phyloP scores from a whole-genome alignment of 2,113 vertebrate species.

The human (Homo sapiens) region DNA sequence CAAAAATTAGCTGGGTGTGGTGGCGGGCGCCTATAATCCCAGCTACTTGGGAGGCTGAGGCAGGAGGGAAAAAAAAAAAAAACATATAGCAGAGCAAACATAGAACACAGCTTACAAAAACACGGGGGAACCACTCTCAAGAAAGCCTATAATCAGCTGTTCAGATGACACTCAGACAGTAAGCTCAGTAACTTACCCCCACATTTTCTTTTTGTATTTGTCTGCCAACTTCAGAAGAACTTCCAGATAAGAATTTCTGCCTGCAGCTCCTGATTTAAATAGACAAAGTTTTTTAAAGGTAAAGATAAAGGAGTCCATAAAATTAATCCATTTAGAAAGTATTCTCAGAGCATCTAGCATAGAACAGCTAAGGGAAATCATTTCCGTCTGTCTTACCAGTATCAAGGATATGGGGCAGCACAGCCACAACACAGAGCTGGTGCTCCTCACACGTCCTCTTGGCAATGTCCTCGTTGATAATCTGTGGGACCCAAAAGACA shows the following conservation, averaged over 20 bases:
- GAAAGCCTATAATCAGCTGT: fast-evolving
- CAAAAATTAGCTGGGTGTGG: too few species aligned
- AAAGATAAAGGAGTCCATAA: neutral
- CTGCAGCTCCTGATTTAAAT: slow-evolving; percentile 88
- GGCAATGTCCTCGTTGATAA: slow-evolving; percentile 88
- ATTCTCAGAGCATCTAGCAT: neutral
- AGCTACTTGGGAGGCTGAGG: too few species aligned
- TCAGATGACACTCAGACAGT: fast-evolving
- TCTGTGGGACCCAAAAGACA: slow-evolving; percentile 82
- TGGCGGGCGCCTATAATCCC: too few species aligned
- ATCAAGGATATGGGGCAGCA: slow-evolving; percentile 97
- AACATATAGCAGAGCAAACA: neutral
- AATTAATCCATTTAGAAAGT: neutral
- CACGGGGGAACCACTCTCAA: neutral
- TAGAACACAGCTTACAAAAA: neutral
- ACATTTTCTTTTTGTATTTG: slow-evolving; percentile 99
- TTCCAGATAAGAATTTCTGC: slow-evolving; percentile 94
- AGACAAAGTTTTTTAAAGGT: neutral
- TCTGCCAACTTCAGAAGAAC: slow-evolving; percentile 95
- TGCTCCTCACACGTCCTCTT: slow-evolving; percentile 94
- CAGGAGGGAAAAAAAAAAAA: too few species aligned
- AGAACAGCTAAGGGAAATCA: neutral
- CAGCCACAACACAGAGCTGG: slow-evolving; percentile 94
- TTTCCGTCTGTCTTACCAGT: slow-evolving; percentile 86
- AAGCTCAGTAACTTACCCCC: slow-evolving; percentile 90